These are phyloP conservation scores for Alca torda DNA, from an alignment of 2,797 vertebrate genomes.

Conservation along the genomic window DNA sequence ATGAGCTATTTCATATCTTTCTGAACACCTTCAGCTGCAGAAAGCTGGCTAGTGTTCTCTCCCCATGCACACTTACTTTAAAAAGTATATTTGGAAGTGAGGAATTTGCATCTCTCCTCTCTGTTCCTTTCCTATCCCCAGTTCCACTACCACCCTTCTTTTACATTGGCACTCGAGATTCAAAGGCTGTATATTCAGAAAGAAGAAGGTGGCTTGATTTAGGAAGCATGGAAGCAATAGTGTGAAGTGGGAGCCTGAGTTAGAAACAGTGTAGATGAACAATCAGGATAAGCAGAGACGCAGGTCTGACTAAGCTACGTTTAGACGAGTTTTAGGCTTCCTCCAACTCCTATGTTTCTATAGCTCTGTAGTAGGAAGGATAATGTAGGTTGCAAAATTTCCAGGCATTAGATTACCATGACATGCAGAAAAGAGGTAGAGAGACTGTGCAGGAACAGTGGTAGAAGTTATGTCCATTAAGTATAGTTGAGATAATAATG, in stretches of 20 bases:
- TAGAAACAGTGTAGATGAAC: background rate
- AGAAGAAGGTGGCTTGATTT: background rate
- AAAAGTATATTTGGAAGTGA: background rate
- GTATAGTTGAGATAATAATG: background rate
- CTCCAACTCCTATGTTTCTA: background rate
- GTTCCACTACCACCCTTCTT: background rate
- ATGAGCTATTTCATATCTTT: background rate
- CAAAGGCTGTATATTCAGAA: background rate
- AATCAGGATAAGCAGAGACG: background rate
- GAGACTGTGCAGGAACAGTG: background rate
- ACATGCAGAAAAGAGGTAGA: background rate
- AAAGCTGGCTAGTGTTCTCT: background rate
- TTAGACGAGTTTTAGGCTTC: background rate
- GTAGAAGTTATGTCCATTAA: background rate
- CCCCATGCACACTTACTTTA: background rate
- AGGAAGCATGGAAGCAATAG: background rate
- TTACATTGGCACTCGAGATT: background rate
- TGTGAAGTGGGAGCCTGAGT: background rate
- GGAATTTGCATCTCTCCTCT: background rate
- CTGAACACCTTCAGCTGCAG: background rate
- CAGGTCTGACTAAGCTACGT: background rate
- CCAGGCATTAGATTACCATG: background rate
- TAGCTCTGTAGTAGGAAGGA: background rate
- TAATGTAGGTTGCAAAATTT: background rate
- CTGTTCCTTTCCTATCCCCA: background rate